Base-by-base conservation (phyloP, 64 coral and sea anemone species). In the Porites lutea region DNA sequence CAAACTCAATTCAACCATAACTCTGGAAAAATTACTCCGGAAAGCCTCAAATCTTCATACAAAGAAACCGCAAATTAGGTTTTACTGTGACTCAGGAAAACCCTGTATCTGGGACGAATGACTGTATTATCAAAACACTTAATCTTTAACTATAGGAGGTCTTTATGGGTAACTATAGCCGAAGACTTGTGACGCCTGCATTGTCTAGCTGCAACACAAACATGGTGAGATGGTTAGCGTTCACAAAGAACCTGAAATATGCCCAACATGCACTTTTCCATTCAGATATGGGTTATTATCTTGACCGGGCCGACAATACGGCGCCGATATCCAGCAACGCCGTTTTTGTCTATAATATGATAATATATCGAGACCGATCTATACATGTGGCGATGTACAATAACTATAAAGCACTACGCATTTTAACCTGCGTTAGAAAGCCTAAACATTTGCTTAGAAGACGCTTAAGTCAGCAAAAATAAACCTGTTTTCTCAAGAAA, bases 131-230 rank as follows among this genome's bases (percentile, higher is more conserved):
- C 62, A 48, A 14, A 3, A 84, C 13, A 84, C 63, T 84, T 68
- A 52, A 84, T 84, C 81, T 84, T 8, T 13, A 84, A 12, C 81
- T 4, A 84, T 69, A 69, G 81, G 81, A 68, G 61, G 63, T 68
- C 47, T 51, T 19, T 52, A 7, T 15, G 27, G 46, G 19, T 63
- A 84, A 68, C 64, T 15, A 4, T 9, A 43, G 19, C 63, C 2
- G 2, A 84, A 52, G 63, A 84, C 48, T 84, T 20, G 63, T 84
- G 81, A 84, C 81, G 81, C 81, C 81, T 48, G 51, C 63, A 68
- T 84, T 84, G 81, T 84, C 81, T 84, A 48, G 63, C 44, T 18
- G 68, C 67, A 68, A 84, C 81, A 84, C 81, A 84, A 84, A 84
- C 81, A 84, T 68, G 9, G 13, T 84, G 14, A 68, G 63, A 11